Evolutionary conservation across 2,888 invertebrate genomes (phyloP), one percentile per base, ranked within the genome.

Genomic region (Candidula unifasciata): DNA sequence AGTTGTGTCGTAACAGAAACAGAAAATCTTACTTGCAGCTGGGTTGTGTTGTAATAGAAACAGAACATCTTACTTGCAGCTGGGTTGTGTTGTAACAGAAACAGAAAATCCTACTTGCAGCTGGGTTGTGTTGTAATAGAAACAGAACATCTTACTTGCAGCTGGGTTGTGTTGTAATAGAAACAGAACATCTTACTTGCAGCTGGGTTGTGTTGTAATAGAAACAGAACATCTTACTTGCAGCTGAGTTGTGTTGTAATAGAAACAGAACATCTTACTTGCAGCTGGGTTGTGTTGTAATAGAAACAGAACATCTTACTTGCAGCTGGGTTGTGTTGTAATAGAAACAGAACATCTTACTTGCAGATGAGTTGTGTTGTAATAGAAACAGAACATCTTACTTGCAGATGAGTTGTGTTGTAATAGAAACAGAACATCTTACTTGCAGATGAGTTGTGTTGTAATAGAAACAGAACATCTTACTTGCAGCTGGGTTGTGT

Each of bases 11-110:
- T 77, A 98, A 94, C 96, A 97, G n/a, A n/a, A 21, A 3, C 3
- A 33, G 37, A 6, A 24, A 35, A 18, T 30, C 82, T 66, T 73
- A 82, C 82, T 68, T 44, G 76, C 27, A 33, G 79, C 18, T 1
- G 80, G 35, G 64, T 91, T 90, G 83, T 91, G 91, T 85, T 92
- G 92, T 77, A 98, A 94, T 96, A 97, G n/a, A n/a, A 21, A 3
- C 3, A 33, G 37, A 6, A 24, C 37, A 18, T 30, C 82, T 66
- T 73, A 82, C 82, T 68, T 44, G 76, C 27, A 33, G 79, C 18
- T 1, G 80, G 35, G 64, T 91, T 90, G 83, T 91, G 91, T 85
- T 92, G 92, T 77, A 98, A 94, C 96, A 97, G n/a, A n/a, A 21
- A 3, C 3, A 33, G 37, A 6, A 24, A 35, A 18, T 30, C 82